Base-by-base conservation (phyloP, 1,140 invertebrate species). In the Drosophila elegans region DNA sequence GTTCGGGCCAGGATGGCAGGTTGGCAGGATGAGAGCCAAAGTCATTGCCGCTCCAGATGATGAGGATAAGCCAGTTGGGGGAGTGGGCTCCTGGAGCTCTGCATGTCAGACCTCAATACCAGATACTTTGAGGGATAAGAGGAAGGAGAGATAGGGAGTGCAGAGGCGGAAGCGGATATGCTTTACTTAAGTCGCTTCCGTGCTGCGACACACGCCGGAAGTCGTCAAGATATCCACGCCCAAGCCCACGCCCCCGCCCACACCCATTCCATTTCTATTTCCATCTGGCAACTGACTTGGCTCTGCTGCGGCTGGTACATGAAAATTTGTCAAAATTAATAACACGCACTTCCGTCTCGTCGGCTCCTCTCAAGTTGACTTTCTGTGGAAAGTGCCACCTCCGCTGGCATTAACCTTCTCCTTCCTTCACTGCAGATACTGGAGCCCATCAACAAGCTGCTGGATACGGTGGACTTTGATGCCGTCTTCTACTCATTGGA, bases 401-500 rank as follows among this genome's bases (percentile, higher is more conserved):
- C 27, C 52, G 2, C 10, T 32, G 25, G 34, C 48, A 27, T 45
- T 13, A 5, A n/a, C 5, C 11, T 34, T 59, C 16, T 32, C 7
- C 29, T 25, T 36, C 51, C 45, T 16, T 55, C 27, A n/a, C 67
- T 32, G 7, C 84, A 96, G 94, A 96, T 98, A 36, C 95, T 98
- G 61, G 96, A 97, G 59, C 97, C 97, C 2, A 98, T 99, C 76
- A 99, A 99, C 94, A 94, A 95, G 46, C 92, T 99, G 12, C 93
- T 99, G 76, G 96, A 97, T 39, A 95, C 95, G 0, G 96, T 97
- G 16, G 94, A 95, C 54, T 99, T 99, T 93, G 96, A 99, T 93
- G 94, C 95, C 2, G 96, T 99, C n/a, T 97, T 98, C 90, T 99
- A 99, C 93, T 98, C 98, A 1, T 93, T 97, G 56, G 98, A 99